phyloP scores from a whole-genome alignment of 1,140 invertebrate species.

The Rhynchophorus ferrugineus region DNA sequence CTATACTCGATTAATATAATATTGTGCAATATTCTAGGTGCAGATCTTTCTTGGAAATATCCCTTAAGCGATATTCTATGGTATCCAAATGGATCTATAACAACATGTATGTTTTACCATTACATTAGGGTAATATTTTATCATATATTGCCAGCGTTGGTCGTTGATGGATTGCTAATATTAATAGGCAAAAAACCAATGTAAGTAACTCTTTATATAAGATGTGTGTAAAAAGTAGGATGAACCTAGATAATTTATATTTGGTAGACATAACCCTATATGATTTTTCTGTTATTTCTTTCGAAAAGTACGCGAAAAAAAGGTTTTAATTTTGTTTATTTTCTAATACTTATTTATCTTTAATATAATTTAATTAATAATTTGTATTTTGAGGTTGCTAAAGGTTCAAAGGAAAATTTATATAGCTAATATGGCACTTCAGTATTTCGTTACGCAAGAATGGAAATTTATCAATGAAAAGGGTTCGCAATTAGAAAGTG shows the following conservation, averaged over 20 bases:
- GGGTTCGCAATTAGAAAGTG: slow-evolving; percentile 51
- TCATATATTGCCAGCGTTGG: slow-evolving; percentile 62
- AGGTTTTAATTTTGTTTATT: no score
- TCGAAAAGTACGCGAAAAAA: no score
- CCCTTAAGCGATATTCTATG: slow-evolving; percentile 64
- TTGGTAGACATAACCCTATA: no score
- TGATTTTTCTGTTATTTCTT: no score
- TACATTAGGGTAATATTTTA: slow-evolving; percentile 52
- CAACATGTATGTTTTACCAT: slow-evolving; percentile 43
- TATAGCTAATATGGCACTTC: slow-evolving; percentile 64
- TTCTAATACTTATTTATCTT: no score
- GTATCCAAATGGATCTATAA: slow-evolving; percentile 51
- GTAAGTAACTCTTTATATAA: slow-evolving; percentile 49
- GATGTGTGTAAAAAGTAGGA: no score
- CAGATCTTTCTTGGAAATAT: slow-evolving; percentile 43
- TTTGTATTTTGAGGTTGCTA: slow-evolving; percentile 64
- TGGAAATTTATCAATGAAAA: slow-evolving; percentile 78
- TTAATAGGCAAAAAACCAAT: slow-evolving; percentile 60
- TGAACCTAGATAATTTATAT: no score
- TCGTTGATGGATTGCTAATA: slow-evolving; percentile 56
- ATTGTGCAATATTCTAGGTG: slow-evolving; percentile 2
- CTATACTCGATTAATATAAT: not conserved
- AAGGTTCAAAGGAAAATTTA: slow-evolving; percentile 73
- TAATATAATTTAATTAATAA: no score
- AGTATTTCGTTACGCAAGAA: slow-evolving; percentile 71